Evolutionary conservation across 2,888 invertebrate genomes (phyloP).

Genomic region (Drosophila anomelani): DNA sequence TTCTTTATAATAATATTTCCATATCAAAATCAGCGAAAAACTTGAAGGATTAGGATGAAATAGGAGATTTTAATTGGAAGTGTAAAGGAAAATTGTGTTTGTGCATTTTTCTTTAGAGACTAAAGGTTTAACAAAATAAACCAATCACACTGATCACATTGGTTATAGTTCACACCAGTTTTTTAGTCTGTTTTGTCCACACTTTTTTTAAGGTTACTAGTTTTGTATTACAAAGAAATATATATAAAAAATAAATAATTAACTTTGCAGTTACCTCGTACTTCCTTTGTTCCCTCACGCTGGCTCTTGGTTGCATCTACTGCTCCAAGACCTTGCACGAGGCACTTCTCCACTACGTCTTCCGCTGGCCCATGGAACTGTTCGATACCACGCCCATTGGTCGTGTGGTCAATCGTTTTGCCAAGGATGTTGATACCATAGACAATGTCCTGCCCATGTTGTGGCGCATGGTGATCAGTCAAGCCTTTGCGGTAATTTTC

Average conservation of each 20-base stretch:
- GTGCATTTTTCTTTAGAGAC: not conserved
- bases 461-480: constrained; percentile 83
- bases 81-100: not conserved
- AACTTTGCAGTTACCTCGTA: constrained; percentile 80
- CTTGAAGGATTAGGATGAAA: not conserved
- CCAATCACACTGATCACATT: not conserved
- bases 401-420: constrained; percentile 89
- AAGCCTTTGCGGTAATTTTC: constrained; percentile 84
- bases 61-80: constrained; percentile 67
- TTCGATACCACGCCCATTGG: constrained; percentile 92
- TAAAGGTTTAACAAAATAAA: not conserved
- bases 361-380: constrained; percentile 89
- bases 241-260: not conserved
- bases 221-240: not conserved
- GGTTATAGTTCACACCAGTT: not conserved
- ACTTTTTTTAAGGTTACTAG: not conserved
- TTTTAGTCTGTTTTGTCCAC: not conserved
- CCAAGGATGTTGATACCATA: constrained; percentile 87
- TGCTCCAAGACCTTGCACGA: constrained; percentile 88
- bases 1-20: constrained; percentile 83
- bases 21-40: not conserved
- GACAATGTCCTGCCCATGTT: constrained; percentile 86
- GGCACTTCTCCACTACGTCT: constrained; percentile 86
- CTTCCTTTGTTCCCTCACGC: constrained; percentile 81
- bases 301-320: constrained; percentile 84